Evolutionary conservation across 1,140 invertebrate genomes (phyloP).

Genomic region (Drosophila trapezifrons): DNA sequence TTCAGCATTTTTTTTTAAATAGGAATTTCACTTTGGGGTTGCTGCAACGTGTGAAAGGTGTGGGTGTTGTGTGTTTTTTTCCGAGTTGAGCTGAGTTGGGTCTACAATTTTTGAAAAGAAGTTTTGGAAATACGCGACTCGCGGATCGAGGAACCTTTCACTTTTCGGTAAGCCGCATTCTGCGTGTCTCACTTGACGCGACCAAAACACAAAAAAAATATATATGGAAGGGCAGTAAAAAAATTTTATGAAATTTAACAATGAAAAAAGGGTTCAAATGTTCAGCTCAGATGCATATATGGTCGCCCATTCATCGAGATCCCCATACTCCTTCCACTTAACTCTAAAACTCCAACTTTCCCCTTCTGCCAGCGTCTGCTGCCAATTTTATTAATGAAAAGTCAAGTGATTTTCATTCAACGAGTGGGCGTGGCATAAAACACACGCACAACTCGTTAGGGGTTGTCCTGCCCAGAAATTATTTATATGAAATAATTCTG

Average conservation of each 20-base stretch:
- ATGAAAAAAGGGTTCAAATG: slow-evolving; percentile 35
- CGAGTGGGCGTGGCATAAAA: slow-evolving; percentile 62
- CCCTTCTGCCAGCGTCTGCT: slow-evolving; percentile 40
- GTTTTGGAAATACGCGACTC: slow-evolving; percentile 50
- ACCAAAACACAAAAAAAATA: slow-evolving; percentile 14
- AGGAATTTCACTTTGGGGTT: slow-evolving; percentile 56
- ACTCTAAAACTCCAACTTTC: slow-evolving; percentile 33
- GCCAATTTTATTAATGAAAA: slow-evolving; percentile 81
- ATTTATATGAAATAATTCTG: slow-evolving; percentile 36
- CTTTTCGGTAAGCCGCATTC: slow-evolving; percentile 71
- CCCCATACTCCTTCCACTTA: neutral
- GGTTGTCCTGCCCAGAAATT: slow-evolving; percentile 47
- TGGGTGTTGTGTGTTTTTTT: slow-evolving; percentile 3
- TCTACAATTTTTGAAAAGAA: slow-evolving; percentile 59
- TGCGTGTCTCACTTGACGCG: slow-evolving; percentile 73
- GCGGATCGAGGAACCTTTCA: slow-evolving; percentile 64
- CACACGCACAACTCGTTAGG: slow-evolving; percentile 60
- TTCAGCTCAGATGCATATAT: slow-evolving; percentile 30
- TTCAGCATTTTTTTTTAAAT: slow-evolving; percentile 31
- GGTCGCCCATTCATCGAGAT: slow-evolving; percentile 29
- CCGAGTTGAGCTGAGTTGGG: slow-evolving; percentile 13
- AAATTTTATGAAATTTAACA: slow-evolving; percentile 63
- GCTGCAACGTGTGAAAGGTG: slow-evolving; percentile 32
- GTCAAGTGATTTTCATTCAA: slow-evolving; percentile 74
- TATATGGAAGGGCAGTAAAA: slow-evolving; percentile 4